Base-by-base conservation (phyloP, 2,888 invertebrate species). In the Petrophora chlorosata region DNA sequence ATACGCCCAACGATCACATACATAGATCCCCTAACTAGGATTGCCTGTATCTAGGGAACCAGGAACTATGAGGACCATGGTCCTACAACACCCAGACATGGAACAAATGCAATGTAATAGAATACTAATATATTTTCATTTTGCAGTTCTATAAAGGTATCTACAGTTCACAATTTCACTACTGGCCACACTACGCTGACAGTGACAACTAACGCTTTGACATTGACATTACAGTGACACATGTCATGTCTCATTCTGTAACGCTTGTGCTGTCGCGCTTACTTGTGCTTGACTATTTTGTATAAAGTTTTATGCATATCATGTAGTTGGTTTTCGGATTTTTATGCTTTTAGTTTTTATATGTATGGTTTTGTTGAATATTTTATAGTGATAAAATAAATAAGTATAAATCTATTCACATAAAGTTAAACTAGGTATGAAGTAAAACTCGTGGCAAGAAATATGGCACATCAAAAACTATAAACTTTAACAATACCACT, bases 241-340 rank as follows among this genome's bases (percentile, higher is more conserved):
- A 48, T 13, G 25, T 48, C 25, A 30, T 46, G 42, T 45, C 44
- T 46, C 34, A 25, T 38, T 33, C 45, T 41, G 43, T 32, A 41
- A 49, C 35, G 74, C 74, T 75, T 76, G 67, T 68, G 73, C 75
- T 59, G 63, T 67, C 47, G 45, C 50, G 67, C 70, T 73, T 68
- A 41, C 43, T 48, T 60, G 50, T 54, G 57, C 47, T 51, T 65
- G 53, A n/a, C n/a, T n/a, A n/a, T n/a, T n/a, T 56, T 46, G 48
- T 33, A 39, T 42, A 13, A 5, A 34, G 7, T 22, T n/a, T 35
- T 33, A 14, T 45, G 15, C 33, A 28, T 19, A 17, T 33, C 10
- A 0, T 52, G 48, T 35, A 55, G 38, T 54, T 42, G 32, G 25
- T 41, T 51, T 49, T 54, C 41, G 53, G 38, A 25, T 45, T 54